A percentile compares a stretch with the other conserved stretches of the same genome.
Conservation (phyloP, 2,797 vertebrate genomes). For the Sorex maritimensis region DNA sequence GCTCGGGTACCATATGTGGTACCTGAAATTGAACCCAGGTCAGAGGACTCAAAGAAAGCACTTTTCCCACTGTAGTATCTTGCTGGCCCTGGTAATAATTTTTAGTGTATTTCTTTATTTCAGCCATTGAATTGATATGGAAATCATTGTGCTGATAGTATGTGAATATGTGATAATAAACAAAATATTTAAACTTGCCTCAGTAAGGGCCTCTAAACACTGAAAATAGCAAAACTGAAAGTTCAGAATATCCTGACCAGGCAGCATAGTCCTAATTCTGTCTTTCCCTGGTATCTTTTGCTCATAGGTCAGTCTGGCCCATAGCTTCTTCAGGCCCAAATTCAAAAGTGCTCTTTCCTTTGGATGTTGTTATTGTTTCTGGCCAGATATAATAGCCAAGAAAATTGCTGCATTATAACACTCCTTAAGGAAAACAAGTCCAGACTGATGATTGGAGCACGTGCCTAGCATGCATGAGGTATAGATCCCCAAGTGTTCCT, state of each 20-base stretch:
- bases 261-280: not conserved
- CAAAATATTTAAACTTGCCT: not conserved
- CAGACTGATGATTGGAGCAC: too few relatives aligned
- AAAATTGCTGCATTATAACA: not conserved
- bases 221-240: not conserved
- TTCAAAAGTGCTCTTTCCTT: not conserved
- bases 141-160: not conserved
- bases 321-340: not conserved
- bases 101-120: not conserved
- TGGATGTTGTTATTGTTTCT: not conserved
- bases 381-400: not conserved
- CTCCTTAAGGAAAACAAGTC: not conserved
- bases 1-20: too few relatives aligned
- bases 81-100: not conserved
- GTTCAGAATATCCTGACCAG: not conserved
- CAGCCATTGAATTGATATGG: not conserved
- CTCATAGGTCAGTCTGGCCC: not conserved
- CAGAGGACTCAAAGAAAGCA: too few relatives aligned
- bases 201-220: not conserved
- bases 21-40: too few relatives aligned
- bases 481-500: too few relatives aligned
- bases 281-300: accelerated
- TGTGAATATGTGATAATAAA: not conserved
- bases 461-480: too few relatives aligned
- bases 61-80: too few relatives aligned